Percentiles rank a stretch among this genome's conserved stretches.
phyloP scores from a whole-genome alignment of 2,797 vertebrate species.

The Hemibagrus guttatus region DNA sequence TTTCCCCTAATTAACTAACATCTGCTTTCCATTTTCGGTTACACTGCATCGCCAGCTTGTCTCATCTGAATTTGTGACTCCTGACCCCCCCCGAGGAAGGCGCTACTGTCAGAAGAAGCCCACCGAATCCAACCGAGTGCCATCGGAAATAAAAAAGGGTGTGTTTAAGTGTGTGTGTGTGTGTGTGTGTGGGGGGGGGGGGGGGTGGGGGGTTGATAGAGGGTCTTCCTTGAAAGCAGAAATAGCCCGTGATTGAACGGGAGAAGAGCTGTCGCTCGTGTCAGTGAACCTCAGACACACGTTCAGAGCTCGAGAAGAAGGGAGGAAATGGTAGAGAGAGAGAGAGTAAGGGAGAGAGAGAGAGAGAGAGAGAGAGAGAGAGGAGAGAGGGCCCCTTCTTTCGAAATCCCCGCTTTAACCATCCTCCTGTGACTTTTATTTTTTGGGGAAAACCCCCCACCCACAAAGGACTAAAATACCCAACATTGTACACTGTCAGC shows the following conservation, averaged over 20 bases:
- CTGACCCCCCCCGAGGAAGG: slow-evolving; percentile 92
- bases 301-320: neutral
- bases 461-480: slow-evolving; percentile 45
- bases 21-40: slow-evolving; percentile 97
- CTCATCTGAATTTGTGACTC: slow-evolving; percentile 93
- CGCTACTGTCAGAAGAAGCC: slow-evolving; percentile 79
- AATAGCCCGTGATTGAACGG: slow-evolving; percentile 56
- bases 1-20: slow-evolving; percentile 99
- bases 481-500: slow-evolving; percentile 56
- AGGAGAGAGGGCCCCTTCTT: neutral
- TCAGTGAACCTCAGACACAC: slow-evolving; percentile 52
- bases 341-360: slow-evolving; percentile 48
- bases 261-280: slow-evolving; percentile 48
- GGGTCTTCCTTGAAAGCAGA: slow-evolving; percentile 61
- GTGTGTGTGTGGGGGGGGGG: no score
- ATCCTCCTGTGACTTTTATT: slow-evolving; percentile 59
- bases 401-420: slow-evolving; percentile 57
- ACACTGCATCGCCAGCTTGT: slow-evolving; percentile 93
- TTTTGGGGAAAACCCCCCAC: slow-evolving; percentile 39
- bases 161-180: no score
- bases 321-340: slow-evolving; percentile 31
- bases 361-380: slow-evolving; percentile 35
- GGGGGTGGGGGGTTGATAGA: no score
- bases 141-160: neutral
- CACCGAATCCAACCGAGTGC: slow-evolving; percentile 57